These are phyloP conservation scores for Heliconius erato DNA, from an alignment of 2,888 invertebrate genomes.

Conservation along the genomic window DNA sequence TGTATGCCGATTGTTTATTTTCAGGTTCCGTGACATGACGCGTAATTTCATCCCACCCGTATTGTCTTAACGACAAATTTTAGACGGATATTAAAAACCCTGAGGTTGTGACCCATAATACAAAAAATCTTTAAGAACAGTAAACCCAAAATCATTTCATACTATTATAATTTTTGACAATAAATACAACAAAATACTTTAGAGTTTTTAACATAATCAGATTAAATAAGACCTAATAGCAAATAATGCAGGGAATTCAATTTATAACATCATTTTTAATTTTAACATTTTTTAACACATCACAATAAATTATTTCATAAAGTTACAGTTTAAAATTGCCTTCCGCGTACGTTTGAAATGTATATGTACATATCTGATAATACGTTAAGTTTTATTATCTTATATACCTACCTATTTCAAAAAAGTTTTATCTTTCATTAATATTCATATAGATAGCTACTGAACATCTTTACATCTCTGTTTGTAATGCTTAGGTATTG, in stretches of 20 bases:
- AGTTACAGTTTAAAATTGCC: neutral
- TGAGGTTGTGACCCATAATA: too few species aligned
- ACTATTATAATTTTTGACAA: too few species aligned
- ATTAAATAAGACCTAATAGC: neutral
- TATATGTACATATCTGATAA: neutral
- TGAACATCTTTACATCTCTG: neutral
- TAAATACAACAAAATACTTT: neutral
- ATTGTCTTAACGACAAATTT: neutral
- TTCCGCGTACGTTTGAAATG: neutral
- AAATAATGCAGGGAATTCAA: neutral
- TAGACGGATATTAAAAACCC: neutral
- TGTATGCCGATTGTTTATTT: constrained; percentile 20
- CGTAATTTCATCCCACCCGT: neutral
- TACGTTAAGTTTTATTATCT: neutral
- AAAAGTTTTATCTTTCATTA: too few species aligned
- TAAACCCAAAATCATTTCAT: neutral
- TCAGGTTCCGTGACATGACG: constrained; percentile 15
- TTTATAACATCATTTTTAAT: neutral
- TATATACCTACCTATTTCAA: neutral
- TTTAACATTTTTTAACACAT: neutral
- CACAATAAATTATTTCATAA: neutral
- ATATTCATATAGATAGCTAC: neutral
- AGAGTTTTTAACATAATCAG: neutral
- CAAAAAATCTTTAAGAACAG: neutral
- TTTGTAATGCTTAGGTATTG: neutral